phyloP scores from a whole-genome alignment of 2,797 vertebrate genomes.

The Cetoscarus ocellatus region DNA sequence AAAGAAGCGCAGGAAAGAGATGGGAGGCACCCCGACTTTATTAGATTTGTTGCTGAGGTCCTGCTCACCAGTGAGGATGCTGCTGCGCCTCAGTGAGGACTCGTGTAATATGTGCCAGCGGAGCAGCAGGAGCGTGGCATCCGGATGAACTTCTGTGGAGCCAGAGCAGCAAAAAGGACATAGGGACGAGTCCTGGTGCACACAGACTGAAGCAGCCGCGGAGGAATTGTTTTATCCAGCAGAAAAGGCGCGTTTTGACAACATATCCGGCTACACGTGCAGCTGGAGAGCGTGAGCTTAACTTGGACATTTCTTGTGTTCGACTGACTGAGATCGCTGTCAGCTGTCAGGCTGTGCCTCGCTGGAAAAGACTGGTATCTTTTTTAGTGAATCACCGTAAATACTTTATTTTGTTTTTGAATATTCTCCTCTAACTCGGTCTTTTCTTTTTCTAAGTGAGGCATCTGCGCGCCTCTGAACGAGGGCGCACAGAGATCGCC shows the following conservation, averaged over 20 bases:
- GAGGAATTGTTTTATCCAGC: constrained; percentile 18
- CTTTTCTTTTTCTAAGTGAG: neutral
- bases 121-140: constrained; percentile 41
- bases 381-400: constrained; percentile 19
- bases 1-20: constrained; percentile 70
- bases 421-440: neutral
- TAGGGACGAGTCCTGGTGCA: constrained; percentile 21
- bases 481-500: constrained; percentile 47
- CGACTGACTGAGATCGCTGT: constrained; percentile 13
- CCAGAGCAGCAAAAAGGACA: constrained; percentile 19
- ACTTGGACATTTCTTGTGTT: constrained; percentile 33
- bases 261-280: constrained; percentile 18
- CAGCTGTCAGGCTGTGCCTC: neutral
- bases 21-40: constrained; percentile 72
- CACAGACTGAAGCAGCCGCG: constrained; percentile 12
- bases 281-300: constrained; percentile 35
- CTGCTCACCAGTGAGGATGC: constrained; percentile 64
- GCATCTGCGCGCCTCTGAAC: constrained; percentile 52
- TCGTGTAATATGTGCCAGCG: constrained; percentile 47
- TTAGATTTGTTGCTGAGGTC: constrained; percentile 66
- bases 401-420: constrained; percentile 11
- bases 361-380: neutral
- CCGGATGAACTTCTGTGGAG: constrained; percentile 46
- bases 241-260: constrained; percentile 15
- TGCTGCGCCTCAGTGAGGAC: constrained; percentile 58